Base-by-base conservation (phyloP, 2,888 invertebrate genomes). In the Folsomia manolachei region DNA sequence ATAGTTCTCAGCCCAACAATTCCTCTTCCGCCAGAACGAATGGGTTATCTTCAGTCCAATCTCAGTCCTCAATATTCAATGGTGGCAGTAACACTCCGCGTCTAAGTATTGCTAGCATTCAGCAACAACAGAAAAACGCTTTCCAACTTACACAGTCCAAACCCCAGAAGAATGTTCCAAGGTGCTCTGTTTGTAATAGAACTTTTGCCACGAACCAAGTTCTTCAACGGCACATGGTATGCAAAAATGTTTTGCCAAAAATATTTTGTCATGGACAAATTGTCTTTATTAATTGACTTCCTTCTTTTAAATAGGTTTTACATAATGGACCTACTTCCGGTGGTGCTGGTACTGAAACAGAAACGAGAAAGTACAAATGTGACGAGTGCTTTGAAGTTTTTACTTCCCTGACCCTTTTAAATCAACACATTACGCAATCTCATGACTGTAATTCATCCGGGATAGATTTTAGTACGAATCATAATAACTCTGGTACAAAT, bases 191-290 rank as follows among this genome's bases (percentile, higher is more conserved):
- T 19, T 75, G 75, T 39, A 67, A 71, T 39, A 75, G 73, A 24
- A 75, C 71, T 18, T 74, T 74, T 27, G 74, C 74, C 1, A 74
- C 74, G 0, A 71, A 74, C 26, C 71, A 74, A 51, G 74, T 74
- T 25, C 65, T 74, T 23, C 73, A 73, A 19, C 26, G 73, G 4
- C 73, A 73, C 25, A 70, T 73, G 26, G 67, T 67, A 7, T 70
- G 70, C 23, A 39, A 39, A 39, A 39, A 39, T 39, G 56, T 52
- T 11, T n/a, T 39, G 39, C 39, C 14, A 39, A 39, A 39, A 39
- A 9, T 39, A 39, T n/a, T n/a, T n/a, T n/a, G n/a, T n/a, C n/a
- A n/a, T n/a, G n/a, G n/a, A n/a, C n/a, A n/a, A n/a, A n/a, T n/a
- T n/a, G n/a, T n/a, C n/a, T n/a, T n/a, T n/a, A n/a, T 51, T 26